These are phyloP conservation scores for Neodon shergylaensis DNA, from an alignment of 2,113 vertebrate genomes.

Conservation along the genomic window DNA sequence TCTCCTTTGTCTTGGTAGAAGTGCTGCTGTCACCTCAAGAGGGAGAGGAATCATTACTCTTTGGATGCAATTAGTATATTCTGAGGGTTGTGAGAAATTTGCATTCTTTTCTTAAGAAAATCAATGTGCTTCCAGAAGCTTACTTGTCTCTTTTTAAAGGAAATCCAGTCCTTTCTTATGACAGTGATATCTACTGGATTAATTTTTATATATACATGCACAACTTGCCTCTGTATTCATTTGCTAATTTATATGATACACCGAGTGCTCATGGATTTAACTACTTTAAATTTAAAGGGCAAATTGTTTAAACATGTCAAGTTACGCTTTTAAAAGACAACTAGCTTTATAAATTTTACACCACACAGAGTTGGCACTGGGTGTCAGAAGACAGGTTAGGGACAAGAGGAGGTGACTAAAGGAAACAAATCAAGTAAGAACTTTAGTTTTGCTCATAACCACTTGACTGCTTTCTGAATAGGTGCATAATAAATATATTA, in stretches of 20 bases:
- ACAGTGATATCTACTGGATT: not conserved
- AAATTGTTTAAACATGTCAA: not conserved
- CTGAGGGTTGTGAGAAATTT: not conserved
- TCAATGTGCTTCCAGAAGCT: constrained; percentile 23
- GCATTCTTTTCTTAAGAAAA: constrained; percentile 37
- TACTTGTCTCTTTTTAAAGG: constrained; percentile 6
- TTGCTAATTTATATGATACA: not conserved
- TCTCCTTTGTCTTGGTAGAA: constrained; percentile 54
- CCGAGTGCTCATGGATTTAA: not conserved
- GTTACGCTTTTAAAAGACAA: not conserved
- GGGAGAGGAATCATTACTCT: not conserved
- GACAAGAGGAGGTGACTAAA: not conserved
- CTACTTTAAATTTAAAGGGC: not conserved
- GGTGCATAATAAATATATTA: not conserved
- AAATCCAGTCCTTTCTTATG: not conserved
- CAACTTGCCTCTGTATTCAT: not conserved
- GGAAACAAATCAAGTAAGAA: not conserved
- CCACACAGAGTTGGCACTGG: not conserved
- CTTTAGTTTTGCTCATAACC: not conserved
- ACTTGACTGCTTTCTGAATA: constrained; percentile 16
- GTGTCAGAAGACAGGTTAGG: not conserved
- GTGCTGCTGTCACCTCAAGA: not conserved
- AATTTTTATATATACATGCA: not conserved
- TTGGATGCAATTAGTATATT: not conserved
- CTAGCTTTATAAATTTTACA: not conserved